Evolutionary conservation across 2,888 invertebrate species (phyloP).

Genomic region (Drosophila percnosoma): DNA sequence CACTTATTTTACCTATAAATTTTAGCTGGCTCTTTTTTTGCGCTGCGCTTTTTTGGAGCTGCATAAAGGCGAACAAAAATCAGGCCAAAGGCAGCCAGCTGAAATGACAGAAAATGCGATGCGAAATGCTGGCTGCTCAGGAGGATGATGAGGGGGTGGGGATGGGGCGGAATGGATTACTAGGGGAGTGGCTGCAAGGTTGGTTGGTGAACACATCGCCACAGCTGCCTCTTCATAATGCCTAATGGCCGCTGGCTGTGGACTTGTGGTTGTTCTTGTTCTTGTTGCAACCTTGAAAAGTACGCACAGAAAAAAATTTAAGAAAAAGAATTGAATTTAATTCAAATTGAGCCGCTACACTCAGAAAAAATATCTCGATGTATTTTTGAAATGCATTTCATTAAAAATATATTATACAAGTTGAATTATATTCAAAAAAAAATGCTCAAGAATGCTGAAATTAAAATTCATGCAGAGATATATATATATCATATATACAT

Average conservation of each 20-base stretch:
- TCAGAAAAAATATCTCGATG: neutral
- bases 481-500: no score
- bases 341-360: conserved; percentile 64
- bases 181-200: conserved; percentile 11
- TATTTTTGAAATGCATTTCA: neutral
- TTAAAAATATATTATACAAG: neutral
- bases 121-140: conserved; percentile 12
- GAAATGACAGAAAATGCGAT: conserved; percentile 64
- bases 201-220: conserved; percentile 7
- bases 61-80: conserved; percentile 47
- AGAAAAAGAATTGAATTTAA: conserved; percentile 69
- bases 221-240: conserved; percentile 44
- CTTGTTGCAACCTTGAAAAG: conserved; percentile 65
- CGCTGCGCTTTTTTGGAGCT: conserved; percentile 23
- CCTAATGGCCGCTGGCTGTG: conserved; percentile 68
- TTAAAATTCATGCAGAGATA: neutral
- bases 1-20: conserved; percentile 8
- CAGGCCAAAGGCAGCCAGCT: conserved; percentile 49
- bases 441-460: neutral
- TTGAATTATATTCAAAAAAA: neutral
- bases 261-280: conserved; percentile 22
- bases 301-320: conserved; percentile 7
- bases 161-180: conserved; percentile 3
- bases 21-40: conserved; percentile 5
- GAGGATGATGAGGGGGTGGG: neutral